Percentiles rank a stretch among this genome's conserved stretches.
Evolutionary conservation across 2,797 vertebrate genomes (phyloP).

Genomic region (Schizothorax lantsangensis): DNA sequence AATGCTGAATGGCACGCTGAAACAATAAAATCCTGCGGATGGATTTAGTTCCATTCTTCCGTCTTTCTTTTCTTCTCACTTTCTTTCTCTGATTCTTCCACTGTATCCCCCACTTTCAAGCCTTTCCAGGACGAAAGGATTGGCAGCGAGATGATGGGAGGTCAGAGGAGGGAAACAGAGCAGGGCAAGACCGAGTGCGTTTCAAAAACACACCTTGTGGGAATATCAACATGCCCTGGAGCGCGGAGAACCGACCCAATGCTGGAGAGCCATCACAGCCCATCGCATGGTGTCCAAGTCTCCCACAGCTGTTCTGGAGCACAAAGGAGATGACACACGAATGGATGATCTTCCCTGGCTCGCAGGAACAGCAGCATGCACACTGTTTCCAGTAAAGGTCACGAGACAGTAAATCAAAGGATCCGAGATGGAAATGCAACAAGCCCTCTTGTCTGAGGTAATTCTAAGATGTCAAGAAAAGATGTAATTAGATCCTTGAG

Average conservation of each 20-base stretch:
- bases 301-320: constrained; percentile 58
- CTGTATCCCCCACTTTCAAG: constrained; percentile 75
- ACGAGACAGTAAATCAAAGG: constrained; percentile 59
- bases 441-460: constrained; percentile 48
- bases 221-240: constrained; percentile 56
- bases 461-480: constrained; percentile 57
- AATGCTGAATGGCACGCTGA: constrained; percentile 85
- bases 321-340: constrained; percentile 56
- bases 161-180: constrained; percentile 51
- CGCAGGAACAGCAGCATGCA: constrained; percentile 60
- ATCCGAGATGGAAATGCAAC: constrained; percentile 49
- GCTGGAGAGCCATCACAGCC: constrained; percentile 37
- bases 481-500: constrained; percentile 29
- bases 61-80: constrained; percentile 62
- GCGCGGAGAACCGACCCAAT: constrained; percentile 12
- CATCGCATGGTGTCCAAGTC: constrained; percentile 60
- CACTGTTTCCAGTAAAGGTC: constrained; percentile 53
- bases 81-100: constrained; percentile 57
- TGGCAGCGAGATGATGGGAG: constrained; percentile 48
- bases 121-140: constrained; percentile 72
- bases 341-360: constrained; percentile 41
- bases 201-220: constrained; percentile 66
- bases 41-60: constrained; percentile 59
- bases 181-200: constrained; percentile 31
- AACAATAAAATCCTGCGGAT: constrained; percentile 75